Percentiles rank a stretch among this genome's conserved stretches.
Conservation (phyloP, 2,797 vertebrate genomes). For the Oophaga sylvatica region DNA sequence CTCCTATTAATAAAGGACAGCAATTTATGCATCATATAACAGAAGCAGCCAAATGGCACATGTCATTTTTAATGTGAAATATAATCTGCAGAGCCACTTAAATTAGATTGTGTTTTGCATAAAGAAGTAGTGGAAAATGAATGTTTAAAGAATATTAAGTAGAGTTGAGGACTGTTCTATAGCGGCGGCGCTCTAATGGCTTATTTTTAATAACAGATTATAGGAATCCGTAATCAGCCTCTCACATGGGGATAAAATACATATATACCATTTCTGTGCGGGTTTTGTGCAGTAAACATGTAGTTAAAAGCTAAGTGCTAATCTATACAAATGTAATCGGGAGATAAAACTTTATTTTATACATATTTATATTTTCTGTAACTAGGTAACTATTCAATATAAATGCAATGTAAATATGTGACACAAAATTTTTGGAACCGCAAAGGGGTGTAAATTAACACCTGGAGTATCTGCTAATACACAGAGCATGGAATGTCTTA, state of each 20-base stretch:
- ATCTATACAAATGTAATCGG: neutral
- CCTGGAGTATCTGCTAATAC: neutral
- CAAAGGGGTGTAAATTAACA: neutral
- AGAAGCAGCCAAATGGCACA: conserved; percentile 55
- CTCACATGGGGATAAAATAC: neutral
- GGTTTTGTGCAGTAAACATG: neutral
- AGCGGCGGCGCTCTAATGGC: neutral
- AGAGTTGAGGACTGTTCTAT: neutral
- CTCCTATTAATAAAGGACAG: conserved; percentile 56
- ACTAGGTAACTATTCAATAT: neutral
- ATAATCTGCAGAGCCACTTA: conserved; percentile 51
- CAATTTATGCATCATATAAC: conserved; percentile 49
- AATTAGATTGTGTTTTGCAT: conserved; percentile 59
- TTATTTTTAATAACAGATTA: conserved; percentile 18
- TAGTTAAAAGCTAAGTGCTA: neutral
- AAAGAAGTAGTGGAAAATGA: conserved; percentile 19
- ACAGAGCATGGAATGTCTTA: neutral
- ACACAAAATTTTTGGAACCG: neutral
- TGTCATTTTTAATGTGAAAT: conserved; percentile 59
- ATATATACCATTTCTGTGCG: neutral
- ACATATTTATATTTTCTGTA: neutral
- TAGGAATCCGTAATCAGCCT: conserved; percentile 26
- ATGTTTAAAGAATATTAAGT: conserved; percentile 49
- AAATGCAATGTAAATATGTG: neutral
- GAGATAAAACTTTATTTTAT: neutral